Conservation (phyloP, 2,113 vertebrate species). For the Pseudolaguvia tuberculata region DNA sequence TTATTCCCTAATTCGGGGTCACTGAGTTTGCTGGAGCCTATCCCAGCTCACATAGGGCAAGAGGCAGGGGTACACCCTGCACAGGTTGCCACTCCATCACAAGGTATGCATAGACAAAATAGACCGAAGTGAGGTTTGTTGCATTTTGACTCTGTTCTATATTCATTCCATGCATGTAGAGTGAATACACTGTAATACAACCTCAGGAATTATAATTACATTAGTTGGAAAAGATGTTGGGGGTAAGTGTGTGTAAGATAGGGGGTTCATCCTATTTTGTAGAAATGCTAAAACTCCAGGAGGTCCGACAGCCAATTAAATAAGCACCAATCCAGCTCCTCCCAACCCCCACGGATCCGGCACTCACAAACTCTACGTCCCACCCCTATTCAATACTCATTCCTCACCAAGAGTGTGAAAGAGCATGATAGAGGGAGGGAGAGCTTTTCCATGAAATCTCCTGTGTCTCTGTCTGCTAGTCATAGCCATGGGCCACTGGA, state of each 20-base stretch:
- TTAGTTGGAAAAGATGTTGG: conserved; percentile 51
- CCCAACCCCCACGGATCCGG: conserved; percentile 50
- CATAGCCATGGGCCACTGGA: conserved; percentile 51
- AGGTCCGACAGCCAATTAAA: conserved; percentile 64
- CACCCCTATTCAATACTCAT: conserved; percentile 52
- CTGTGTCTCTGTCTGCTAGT: conserved; percentile 50
- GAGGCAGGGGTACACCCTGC: too few relatives aligned
- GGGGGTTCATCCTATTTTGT: conserved; percentile 50
- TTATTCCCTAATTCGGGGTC: too few relatives aligned
- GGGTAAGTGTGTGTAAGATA: conserved; percentile 41
- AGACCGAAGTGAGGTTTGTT: conserved; percentile 24
- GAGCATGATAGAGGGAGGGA: conserved; percentile 28
- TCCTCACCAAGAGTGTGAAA: conserved; percentile 52
- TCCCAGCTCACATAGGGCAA: too few relatives aligned
- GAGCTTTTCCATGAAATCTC: conserved; percentile 45
- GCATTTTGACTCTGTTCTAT: conserved; percentile 35
- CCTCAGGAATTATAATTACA: conserved; percentile 51
- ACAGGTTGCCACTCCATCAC: too few relatives aligned
- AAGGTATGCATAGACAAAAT: too few relatives aligned
- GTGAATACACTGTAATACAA: conserved; percentile 44
- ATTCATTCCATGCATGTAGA: conserved; percentile 44
- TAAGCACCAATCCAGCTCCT: conserved; percentile 56
- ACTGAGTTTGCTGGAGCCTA: too few relatives aligned
- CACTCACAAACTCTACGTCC: conserved; percentile 37
- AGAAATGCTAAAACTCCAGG: conserved; percentile 59